Evolutionary conservation across 2,113 vertebrate species (phyloP), one percentile per base, ranked within the genome.

Genomic region (Calidris pugnax): DNA sequence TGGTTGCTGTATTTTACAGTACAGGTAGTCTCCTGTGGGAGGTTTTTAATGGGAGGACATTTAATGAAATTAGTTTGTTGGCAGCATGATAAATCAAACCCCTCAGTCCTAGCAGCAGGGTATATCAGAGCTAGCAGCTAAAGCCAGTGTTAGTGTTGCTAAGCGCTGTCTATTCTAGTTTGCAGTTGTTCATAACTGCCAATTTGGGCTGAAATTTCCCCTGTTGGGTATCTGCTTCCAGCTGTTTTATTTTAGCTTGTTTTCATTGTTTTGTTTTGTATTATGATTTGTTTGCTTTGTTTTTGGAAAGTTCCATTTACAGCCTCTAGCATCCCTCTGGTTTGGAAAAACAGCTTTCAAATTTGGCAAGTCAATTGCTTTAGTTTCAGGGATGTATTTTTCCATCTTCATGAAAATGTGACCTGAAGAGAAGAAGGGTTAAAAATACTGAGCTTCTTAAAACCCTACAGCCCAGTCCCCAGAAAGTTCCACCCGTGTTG

Each of bases 181-280:
- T 95, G 85, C 33, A 37, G 23, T 85, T 89, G 32, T 81, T 86
- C 35, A 3, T 59, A 81, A 85, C 47, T 87, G 86, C 64, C 60
- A 75, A 5, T 87, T 67, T 81, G 60, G 81, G 56, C 56, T 91
- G 80, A 89, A 86, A 39, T 89, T 89, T 85, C 57, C 50, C 56
- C 35, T 33, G 5, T 23, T 84, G 53, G 43, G 35, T 89, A 24
- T 85, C 77, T 24, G 14, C 43, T 95, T 95, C 68, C 95, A 95
- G 83, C 80, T 95, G 76, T 63, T 96, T 90, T 89, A 33, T 89
- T 96, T 94, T 91, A 91, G 47, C 35, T 82, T 90, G 60, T 59
- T 96, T 93, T 76, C 12, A 23, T 92, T 94, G 45, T 86, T 94
- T 96, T 90, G 39, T 72, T 92, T 90, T 50, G 30, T 71, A 55